Percentiles rank a stretch among this genome's conserved stretches.
Conservation (phyloP, 2,113 vertebrate genomes). For the Prolemur simus region DNA sequence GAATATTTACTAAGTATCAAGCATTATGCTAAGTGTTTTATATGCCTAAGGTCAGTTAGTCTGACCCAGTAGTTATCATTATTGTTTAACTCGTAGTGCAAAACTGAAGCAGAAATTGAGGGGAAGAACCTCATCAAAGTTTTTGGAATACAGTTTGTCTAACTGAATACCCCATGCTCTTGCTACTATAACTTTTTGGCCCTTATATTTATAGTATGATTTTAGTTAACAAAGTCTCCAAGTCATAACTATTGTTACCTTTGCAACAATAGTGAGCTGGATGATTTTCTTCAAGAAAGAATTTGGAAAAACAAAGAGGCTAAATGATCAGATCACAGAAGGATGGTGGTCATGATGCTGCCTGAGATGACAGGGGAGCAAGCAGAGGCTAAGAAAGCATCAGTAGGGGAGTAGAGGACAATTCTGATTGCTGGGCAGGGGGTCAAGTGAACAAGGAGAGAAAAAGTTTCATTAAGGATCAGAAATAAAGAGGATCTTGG, state of each 20-base stretch:
- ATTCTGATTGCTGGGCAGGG: neutral
- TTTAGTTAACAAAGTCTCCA: neutral
- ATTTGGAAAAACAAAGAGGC: neutral
- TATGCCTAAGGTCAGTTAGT: neutral
- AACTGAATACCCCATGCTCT: neutral
- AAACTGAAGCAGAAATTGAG: neutral
- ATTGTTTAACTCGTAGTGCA: neutral
- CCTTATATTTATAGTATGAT: neutral
- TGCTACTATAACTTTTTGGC: neutral
- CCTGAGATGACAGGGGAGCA: neutral
- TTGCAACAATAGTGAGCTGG: neutral
- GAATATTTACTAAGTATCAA: neutral
- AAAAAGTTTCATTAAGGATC: neutral
- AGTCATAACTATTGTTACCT: neutral
- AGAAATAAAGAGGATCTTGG: neutral
- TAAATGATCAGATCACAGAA: neutral
- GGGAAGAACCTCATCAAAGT: neutral
- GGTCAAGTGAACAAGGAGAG: neutral
- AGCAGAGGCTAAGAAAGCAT: neutral
- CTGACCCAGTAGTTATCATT: neutral
- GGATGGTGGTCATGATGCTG: neutral
- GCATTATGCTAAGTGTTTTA: neutral
- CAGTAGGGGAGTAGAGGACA: neutral
- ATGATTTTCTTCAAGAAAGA: slow-evolving; percentile 8
- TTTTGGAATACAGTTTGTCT: neutral